These are phyloP conservation scores for Dendrolimus punctatus DNA, from an alignment of 1,140 invertebrate genomes.

Conservation along the genomic window DNA sequence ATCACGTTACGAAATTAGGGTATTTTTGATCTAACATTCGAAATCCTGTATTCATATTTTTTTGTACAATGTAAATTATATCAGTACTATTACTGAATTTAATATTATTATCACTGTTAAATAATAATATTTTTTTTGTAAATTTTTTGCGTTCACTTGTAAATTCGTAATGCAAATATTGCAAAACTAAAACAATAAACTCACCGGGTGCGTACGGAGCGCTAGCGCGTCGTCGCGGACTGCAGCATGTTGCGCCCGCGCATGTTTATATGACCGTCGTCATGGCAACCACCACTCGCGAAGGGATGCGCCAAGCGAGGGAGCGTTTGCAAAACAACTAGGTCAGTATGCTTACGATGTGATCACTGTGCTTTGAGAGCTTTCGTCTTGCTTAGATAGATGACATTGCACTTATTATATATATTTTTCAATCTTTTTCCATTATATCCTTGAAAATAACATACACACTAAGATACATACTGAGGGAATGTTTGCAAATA, in stretches of 20 bases:
- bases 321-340: conserved; percentile 3
- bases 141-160: too few relatives aligned
- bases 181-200: conserved; percentile 18
- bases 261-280: conserved; percentile 42
- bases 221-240: conserved; percentile 47
- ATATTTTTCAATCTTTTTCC: not conserved
- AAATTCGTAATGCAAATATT: too few relatives aligned
- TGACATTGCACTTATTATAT: not conserved
- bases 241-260: conserved; percentile 23
- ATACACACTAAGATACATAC: not conserved
- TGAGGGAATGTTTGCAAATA: too few relatives aligned
- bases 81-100: too few relatives aligned
- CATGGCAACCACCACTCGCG: conserved; percentile 35
- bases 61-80: too few relatives aligned
- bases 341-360: conserved; percentile 1
- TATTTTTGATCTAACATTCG: too few relatives aligned
- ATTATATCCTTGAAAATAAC: not conserved
- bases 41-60: too few relatives aligned
- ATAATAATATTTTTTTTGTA: too few relatives aligned
- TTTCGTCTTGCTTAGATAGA: not conserved
- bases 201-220: conserved; percentile 57
- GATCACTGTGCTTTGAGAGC: not conserved
- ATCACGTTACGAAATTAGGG: too few relatives aligned
- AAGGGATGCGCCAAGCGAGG: conserved; percentile 44
- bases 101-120: too few relatives aligned